phyloP scores from a whole-genome alignment of 2,797 vertebrate species.

The Gymnocypris eckloni region DNA sequence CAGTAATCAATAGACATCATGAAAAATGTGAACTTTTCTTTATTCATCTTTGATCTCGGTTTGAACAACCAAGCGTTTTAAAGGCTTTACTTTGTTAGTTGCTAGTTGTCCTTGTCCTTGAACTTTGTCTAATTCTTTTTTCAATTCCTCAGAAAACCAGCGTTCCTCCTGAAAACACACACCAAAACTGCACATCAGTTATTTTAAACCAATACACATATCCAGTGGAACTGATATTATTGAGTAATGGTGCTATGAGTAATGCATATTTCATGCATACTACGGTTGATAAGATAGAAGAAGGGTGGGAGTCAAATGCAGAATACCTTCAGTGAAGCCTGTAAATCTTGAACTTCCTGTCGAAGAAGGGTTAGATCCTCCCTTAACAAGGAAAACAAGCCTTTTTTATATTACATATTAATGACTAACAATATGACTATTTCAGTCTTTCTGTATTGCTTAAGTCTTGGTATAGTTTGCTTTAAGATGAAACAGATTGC shows the following conservation, averaged over 20 bases:
- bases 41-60: neutral
- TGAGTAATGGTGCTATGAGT: constrained; percentile 3
- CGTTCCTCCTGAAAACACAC: constrained; percentile 87
- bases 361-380: constrained; percentile 90
- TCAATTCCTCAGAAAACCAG: constrained; percentile 98
- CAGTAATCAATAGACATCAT: neutral
- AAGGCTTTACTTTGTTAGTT: constrained; percentile 95
- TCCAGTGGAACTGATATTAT: neutral
- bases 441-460: neutral
- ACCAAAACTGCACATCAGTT: constrained; percentile 1
- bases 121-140: constrained; percentile 98
- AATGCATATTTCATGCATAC: neutral
- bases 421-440: neutral
- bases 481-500: neutral
- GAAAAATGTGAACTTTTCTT: neutral
- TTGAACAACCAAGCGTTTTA: constrained; percentile 50
- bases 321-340: constrained; percentile 91
- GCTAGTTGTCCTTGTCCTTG: constrained; percentile 92
- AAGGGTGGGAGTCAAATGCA: neutral
- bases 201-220: neutral
- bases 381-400: constrained; percentile 65
- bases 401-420: neutral
- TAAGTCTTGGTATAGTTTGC: neutral
- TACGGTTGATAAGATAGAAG: neutral
- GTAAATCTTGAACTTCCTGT: constrained; percentile 95